These are phyloP conservation scores for Acanthiza pusilla DNA, from an alignment of 2,797 vertebrate genomes.

Conservation along the genomic window DNA sequence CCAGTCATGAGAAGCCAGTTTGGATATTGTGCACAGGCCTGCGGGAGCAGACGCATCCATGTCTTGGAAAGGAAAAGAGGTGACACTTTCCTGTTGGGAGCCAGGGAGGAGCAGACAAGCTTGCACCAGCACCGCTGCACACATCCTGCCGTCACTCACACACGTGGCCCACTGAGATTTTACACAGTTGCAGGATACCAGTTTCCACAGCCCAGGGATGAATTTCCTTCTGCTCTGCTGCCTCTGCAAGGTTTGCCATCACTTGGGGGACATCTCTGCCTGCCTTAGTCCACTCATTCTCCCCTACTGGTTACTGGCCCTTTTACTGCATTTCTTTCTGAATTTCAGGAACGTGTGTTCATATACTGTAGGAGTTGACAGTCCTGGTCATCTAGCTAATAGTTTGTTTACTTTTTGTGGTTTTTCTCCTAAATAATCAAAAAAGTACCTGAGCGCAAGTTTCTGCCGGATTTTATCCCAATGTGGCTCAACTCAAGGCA, in stretches of 20 bases:
- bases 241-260: background rate
- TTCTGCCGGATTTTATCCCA: background rate
- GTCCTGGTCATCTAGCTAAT: background rate
- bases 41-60: background rate
- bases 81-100: background rate
- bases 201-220: background rate
- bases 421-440: background rate
- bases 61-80: background rate
- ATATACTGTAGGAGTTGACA: background rate
- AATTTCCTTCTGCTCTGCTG: background rate
- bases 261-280: background rate
- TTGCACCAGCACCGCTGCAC: too few relatives aligned
- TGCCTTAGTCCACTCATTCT: background rate
- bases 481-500: background rate
- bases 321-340: background rate
- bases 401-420: background rate
- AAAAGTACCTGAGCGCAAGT: background rate
- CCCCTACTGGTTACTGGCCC: background rate
- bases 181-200: background rate
- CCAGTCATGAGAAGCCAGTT: background rate
- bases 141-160: background rate
- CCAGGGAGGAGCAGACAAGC: background rate
- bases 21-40: background rate
- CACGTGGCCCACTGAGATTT: fast-evolving
- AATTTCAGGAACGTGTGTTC: background rate